phyloP scores from a whole-genome alignment of 2,113 vertebrate species.

The Psettodes erumei region DNA sequence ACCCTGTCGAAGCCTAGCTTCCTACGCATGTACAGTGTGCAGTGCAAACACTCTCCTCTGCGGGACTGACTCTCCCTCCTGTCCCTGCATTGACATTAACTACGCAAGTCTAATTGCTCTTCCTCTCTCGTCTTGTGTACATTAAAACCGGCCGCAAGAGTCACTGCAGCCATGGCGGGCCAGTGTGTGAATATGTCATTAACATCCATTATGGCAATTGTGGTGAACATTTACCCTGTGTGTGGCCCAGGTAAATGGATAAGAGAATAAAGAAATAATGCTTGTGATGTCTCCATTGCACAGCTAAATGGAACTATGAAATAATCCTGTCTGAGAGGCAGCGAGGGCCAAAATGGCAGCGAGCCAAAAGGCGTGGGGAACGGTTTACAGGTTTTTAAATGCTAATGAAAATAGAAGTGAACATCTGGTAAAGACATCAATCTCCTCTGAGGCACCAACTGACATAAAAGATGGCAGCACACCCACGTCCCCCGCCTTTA shows the following conservation, averaged over 20 bases:
- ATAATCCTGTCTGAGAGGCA: slow-evolving; percentile 62
- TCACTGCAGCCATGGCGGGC: slow-evolving; percentile 24
- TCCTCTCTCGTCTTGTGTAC: slow-evolving; percentile 49
- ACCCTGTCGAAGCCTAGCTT: slow-evolving; percentile 22
- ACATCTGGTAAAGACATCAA: slow-evolving; percentile 77
- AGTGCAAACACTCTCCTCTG: background rate
- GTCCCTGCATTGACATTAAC: slow-evolving; percentile 58
- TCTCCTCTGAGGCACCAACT: slow-evolving; percentile 68
- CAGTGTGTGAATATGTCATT: slow-evolving; percentile 49
- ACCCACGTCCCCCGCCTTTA: background rate
- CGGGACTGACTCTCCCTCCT: slow-evolving; percentile 13
- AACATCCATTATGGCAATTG: slow-evolving; percentile 46
- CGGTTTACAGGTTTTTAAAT: slow-evolving; percentile 62
- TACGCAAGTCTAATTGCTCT: slow-evolving; percentile 65
- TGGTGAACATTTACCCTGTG: slow-evolving; percentile 57
- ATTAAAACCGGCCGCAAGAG: slow-evolving; percentile 51
- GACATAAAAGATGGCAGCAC: slow-evolving; percentile 71
- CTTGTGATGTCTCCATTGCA: slow-evolving; percentile 57
- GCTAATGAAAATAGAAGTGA: slow-evolving; percentile 75
- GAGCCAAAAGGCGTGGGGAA: slow-evolving; percentile 46
- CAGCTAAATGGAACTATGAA: slow-evolving; percentile 63
- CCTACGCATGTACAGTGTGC: background rate
- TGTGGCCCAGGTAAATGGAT: slow-evolving; percentile 48
- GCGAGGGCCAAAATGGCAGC: slow-evolving; percentile 48
- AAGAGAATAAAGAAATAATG: slow-evolving; percentile 49